Conservation (phyloP, 1,140 invertebrate genomes). For the Hycleus cichorii region DNA sequence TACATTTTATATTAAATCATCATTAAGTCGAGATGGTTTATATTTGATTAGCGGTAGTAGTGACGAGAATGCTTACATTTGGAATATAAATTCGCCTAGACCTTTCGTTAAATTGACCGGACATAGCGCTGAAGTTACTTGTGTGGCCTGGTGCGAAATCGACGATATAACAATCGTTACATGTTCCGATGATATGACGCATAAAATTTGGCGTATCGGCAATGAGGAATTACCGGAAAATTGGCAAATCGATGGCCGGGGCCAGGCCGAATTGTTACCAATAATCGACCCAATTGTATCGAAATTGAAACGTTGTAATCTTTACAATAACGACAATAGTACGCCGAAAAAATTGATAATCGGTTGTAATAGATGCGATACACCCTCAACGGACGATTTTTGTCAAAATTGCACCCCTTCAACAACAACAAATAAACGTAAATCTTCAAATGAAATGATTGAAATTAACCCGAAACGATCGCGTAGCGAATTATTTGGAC, state of each 20-base stretch:
- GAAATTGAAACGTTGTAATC: not conserved
- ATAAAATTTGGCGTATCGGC: slow-evolving; percentile 68
- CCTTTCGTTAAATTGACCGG: slow-evolving; percentile 63
- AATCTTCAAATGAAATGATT: not conserved
- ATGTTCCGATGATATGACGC: slow-evolving; percentile 69
- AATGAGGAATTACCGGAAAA: slow-evolving; percentile 47
- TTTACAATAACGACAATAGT: not conserved
- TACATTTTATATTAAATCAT: slow-evolving; percentile 76
- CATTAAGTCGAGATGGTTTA: slow-evolving; percentile 67
- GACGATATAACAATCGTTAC: slow-evolving; percentile 59
- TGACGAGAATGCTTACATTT: slow-evolving; percentile 77
- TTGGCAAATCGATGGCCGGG: slow-evolving; percentile 43
- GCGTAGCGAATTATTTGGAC: not conserved
- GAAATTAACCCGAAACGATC: slow-evolving; percentile 24
- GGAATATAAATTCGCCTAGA: slow-evolving; percentile 57
- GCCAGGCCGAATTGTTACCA: slow-evolving; percentile 47
- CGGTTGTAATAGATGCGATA: slow-evolving; percentile 24
- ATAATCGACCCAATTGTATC: slow-evolving; percentile 1
- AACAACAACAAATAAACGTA: slow-evolving; percentile 23
- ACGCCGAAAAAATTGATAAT: slow-evolving; percentile 20
- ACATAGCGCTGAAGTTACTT: slow-evolving; percentile 76
- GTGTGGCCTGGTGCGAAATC: slow-evolving; percentile 65
- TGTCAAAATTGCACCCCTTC: slow-evolving; percentile 26
- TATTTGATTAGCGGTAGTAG: slow-evolving; percentile 79
- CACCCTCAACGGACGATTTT: slow-evolving; percentile 12